phyloP scores from a whole-genome alignment of 2,797 vertebrate genomes.

The Sebastes matsubarae region DNA sequence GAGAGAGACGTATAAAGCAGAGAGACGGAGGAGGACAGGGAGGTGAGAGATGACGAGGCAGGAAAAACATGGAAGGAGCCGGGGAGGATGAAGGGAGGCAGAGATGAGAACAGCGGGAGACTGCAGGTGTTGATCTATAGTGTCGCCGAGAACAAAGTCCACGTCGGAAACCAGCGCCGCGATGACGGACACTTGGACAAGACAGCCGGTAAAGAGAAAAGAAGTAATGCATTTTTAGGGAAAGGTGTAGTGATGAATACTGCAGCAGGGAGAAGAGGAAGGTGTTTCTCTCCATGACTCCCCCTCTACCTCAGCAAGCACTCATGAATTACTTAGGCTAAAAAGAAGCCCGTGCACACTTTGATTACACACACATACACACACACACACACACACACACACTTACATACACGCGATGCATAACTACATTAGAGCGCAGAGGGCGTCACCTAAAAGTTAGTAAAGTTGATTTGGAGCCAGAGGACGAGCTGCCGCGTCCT shows the following conservation, averaged over 20 bases:
- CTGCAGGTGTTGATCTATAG: conserved; percentile 16
- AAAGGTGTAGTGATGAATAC: conserved; percentile 29
- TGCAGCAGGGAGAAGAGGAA: conserved; percentile 26
- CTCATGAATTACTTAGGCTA: conserved; percentile 45
- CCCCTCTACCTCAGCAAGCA: conserved; percentile 17
- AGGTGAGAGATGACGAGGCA: conserved; percentile 17
- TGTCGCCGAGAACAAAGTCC: conserved; percentile 7
- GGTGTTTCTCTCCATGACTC: conserved; percentile 15
- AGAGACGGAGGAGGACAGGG: neutral
- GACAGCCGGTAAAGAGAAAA: conserved; percentile 14
- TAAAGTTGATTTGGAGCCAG: conserved; percentile 58
- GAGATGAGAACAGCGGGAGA: neutral
- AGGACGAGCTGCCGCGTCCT: conserved; percentile 53
- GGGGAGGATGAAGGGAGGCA: neutral
- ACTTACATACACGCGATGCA: neutral
- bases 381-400: neutral
- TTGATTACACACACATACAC: neutral
- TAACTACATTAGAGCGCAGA: conserved; percentile 54
- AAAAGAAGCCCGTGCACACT: conserved; percentile 4
- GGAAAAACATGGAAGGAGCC: neutral
- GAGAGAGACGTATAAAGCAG: neutral
- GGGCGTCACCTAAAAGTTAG: conserved; percentile 51
- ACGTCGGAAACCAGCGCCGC: neutral
- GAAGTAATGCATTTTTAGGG: conserved; percentile 39
- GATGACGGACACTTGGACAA: conserved; percentile 6